Base-by-base conservation (phyloP, 30 jellyfish, hydroid and myxozoan species). In the Aurelia sp. region DNA sequence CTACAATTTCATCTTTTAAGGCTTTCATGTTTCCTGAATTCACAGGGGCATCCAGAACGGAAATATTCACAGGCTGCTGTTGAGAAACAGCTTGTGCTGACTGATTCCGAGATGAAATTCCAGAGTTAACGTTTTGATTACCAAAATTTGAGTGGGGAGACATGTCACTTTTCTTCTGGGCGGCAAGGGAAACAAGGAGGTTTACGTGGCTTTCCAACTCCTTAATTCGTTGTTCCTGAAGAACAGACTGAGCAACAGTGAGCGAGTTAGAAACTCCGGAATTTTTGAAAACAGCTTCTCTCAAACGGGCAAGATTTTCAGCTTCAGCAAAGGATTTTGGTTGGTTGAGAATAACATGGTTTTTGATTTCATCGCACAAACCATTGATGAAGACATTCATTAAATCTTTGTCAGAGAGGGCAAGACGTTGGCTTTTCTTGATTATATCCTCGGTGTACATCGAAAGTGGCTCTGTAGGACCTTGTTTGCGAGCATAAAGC, bases 311-410 rank as follows among this genome's bases (percentile, higher is more conserved):
- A 58, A 78, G 68, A 53, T 78, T 59, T 78, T 78, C 89, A 21
- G 89, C 89, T 68, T 78, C 71, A 3, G 68, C 79, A 4, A 78
- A 0, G 68, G 0, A 12, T 31, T 24, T 8, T 79, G n/a, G 89
- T 78, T 78, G 79, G 71, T 63, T 63, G 13, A 61, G 68, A 41
- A 59, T 62, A 0, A 78, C 89, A 38, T 63, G 79, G 53, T 8
- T 59, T 41, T 65, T 78, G 2, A 78, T 22, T 18, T 63, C 67
- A 2, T 78, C 20, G 31, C 1, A 12, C 48, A 65, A 27, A 21
- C 90, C 90, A 44, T 65, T 63, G 22, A 80, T 80, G 35, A 62
- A 80, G 24, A 67, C 57, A 52, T 80, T 80, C 90, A 80, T 80
- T 17, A 63, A 5, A 18, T 80, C 90, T 20, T 64, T 64, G 74